Evolutionary conservation across 2,113 vertebrate genomes (phyloP), one percentile per base, ranked within the genome.

Genomic region (Sigmodon hispidus): DNA sequence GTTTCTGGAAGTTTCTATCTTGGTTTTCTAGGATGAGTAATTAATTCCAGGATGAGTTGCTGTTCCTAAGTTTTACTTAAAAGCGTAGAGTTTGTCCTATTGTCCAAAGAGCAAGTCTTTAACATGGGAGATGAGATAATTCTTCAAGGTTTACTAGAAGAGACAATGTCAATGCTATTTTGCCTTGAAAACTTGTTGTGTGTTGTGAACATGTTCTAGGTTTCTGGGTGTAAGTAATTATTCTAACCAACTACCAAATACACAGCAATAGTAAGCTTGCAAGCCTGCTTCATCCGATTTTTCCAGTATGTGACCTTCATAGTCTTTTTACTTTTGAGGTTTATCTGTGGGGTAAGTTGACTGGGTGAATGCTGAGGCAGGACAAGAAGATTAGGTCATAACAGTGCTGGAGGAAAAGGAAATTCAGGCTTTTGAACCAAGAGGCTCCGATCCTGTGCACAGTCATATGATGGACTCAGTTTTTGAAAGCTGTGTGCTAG

Each of bases 401-500:
- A 92, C 11, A 65, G 79, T 22, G 36, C 24, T 65, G 67, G 52
- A 83, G 89, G 43, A 81, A 88, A 90, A 87, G 55, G 52, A 86
- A 92, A 88, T 2, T 7, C 70, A 79, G 86, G 67, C 40, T 72
- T 89, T 67, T 76, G 57, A 15, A 65, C 7, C 21, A 89, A 43
- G n/a, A 5, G 52, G 19, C 24, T 85, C 15, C 21, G 70, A 89
- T 48, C 87, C 76, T 34, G 43, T 40, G n/a, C 29, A 45, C 48
- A 72, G 77, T 50, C 69, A 67, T 7, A 57, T 12, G 79, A 93
- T 13, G 36, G 48, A 31, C 26, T 87, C 79, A 65, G 36, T 75
- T 83, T 91, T 70, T 83, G 76, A 92, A 95, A 77, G 21, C 43
- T 79, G 15, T 79, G 87, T 65, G 67, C 79, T 95, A 70, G 72